Evolutionary conservation across 2,797 vertebrate species (phyloP).

Genomic region (Botia almorhae): DNA sequence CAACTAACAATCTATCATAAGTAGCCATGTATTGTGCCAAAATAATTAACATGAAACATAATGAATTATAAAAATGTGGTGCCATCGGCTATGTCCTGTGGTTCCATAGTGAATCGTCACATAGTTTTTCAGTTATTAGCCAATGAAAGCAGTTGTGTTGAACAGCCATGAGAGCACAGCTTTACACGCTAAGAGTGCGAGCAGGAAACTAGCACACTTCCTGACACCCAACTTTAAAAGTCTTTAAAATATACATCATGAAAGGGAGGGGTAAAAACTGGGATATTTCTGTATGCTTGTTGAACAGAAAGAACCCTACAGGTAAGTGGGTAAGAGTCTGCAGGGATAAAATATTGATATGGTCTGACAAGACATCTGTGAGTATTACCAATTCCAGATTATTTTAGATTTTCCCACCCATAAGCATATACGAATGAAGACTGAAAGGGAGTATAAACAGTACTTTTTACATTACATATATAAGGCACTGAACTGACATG

Average conservation of each 20-base stretch:
- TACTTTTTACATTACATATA: neutral
- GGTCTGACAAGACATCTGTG: slow-evolving; percentile 44
- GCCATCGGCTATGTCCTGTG: neutral
- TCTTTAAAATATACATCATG: slow-evolving; percentile 61
- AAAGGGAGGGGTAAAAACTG: slow-evolving; percentile 16
- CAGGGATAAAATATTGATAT: slow-evolving; percentile 59
- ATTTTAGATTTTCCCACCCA: slow-evolving; percentile 8
- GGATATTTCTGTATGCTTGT: slow-evolving; percentile 53
- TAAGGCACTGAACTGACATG: neutral
- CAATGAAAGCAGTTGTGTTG: slow-evolving; percentile 55
- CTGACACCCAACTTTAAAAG: slow-evolving; percentile 23
- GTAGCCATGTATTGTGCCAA: neutral
- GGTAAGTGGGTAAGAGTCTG: slow-evolving; percentile 56
- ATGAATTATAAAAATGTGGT: neutral
- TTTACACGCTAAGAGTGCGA: slow-evolving; percentile 35
- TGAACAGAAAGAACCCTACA: slow-evolving; percentile 55
- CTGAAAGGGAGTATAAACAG: neutral
- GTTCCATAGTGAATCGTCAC: neutral
- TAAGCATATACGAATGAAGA: neutral
- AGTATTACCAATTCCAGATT: slow-evolving; percentile 43
- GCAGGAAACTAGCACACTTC: slow-evolving; percentile 34
- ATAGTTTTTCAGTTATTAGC: slow-evolving; percentile 19
- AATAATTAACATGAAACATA: neutral
- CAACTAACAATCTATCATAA: neutral
- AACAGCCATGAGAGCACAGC: slow-evolving; percentile 48